Base-by-base conservation (phyloP, 1,140 invertebrate genomes). In the Micrasema longulum region DNA sequence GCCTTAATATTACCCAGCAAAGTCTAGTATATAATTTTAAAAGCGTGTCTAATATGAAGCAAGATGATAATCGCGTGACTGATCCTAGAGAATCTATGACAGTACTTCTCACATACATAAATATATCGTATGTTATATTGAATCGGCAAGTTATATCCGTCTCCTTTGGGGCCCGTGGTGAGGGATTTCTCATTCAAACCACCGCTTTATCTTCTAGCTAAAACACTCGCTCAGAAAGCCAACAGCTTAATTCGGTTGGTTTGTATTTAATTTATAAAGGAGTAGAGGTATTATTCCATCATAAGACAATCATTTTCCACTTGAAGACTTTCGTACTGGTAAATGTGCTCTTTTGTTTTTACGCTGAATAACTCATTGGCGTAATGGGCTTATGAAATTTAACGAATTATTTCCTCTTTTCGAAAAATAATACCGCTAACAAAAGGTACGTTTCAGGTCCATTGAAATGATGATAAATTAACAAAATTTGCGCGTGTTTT, bases 231-330 rank as follows among this genome's bases (percentile, higher is more conserved):
- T 16, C 53, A 16, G 31, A 31, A 57, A 31, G 52, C 52, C 52
- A 55, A 57, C 23, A 35, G 53, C 53, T 57, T 57, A 57, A 57
- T 57, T 36, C 31, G 53, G 53, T 36, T 14, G 57, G 57, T 45
- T 63, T 23, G 41, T 43, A 63, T 63, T 63, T 63, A 43, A 63
- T 43, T 63, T 63, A 63, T 23, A 41, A 43, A 45, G 36, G 57
- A 41, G 20, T 20, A 38, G 22, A 63, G 36, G 36, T 23, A 45
- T 43, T 43, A 63, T 63, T 43, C 14, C 57, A 12, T 63, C 57
- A 63, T 43, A 43, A 23, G 57, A 63, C 57, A 63, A 63, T 57
- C 53, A 31, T 57, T 57, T 57, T 57, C 53, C 31, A 57, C 48
- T 52, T 52, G 48, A 52, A 52, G 20, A 52, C 23, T 2, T 52